Percentiles rank a stretch among this genome's conserved stretches.
phyloP scores from a whole-genome alignment of 2,797 vertebrate genomes.

The Lycodopsis pacificus region DNA sequence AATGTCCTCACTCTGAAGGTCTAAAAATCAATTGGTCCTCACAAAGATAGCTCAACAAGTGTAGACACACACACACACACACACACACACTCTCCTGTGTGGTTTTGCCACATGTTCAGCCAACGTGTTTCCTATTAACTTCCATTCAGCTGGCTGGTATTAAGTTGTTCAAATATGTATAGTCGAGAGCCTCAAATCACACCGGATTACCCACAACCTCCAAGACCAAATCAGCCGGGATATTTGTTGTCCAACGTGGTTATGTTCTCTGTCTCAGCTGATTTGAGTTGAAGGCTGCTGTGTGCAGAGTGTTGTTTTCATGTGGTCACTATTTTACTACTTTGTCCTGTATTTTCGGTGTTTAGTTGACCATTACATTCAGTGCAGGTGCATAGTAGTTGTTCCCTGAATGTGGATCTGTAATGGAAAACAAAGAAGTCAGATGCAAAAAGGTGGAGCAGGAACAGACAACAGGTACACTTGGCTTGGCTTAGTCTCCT shows the following conservation, averaged over 20 bases:
- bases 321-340: not conserved
- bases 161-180: slow-evolving; percentile 74
- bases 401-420: not conserved
- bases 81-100: slow-evolving; percentile 9
- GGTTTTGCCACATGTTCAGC: slow-evolving; percentile 40
- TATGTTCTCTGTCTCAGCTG: slow-evolving; percentile 67
- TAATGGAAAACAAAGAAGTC: not conserved
- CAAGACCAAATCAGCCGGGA: slow-evolving; percentile 65
- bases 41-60: not conserved
- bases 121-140: slow-evolving; percentile 81
- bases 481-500: too few species aligned
- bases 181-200: slow-evolving; percentile 71
- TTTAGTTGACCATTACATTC: slow-evolving; percentile 3
- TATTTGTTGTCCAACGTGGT: slow-evolving; percentile 66
- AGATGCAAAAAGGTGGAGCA: not conserved
- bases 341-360: not conserved
- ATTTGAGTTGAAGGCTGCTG: slow-evolving; percentile 69
- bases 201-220: slow-evolving; percentile 72
- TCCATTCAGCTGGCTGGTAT: slow-evolving; percentile 57
- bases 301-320: slow-evolving; percentile 25
- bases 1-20: not conserved
- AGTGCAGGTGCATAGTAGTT: not conserved
- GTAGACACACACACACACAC: slow-evolving; percentile 15
- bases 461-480: too few species aligned
- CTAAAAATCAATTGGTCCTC: not conserved